Evolutionary conservation across 1,140 invertebrate species (phyloP), one percentile per base, ranked within the genome.

Genomic region (Macrotrachela quadricornifera): DNA sequence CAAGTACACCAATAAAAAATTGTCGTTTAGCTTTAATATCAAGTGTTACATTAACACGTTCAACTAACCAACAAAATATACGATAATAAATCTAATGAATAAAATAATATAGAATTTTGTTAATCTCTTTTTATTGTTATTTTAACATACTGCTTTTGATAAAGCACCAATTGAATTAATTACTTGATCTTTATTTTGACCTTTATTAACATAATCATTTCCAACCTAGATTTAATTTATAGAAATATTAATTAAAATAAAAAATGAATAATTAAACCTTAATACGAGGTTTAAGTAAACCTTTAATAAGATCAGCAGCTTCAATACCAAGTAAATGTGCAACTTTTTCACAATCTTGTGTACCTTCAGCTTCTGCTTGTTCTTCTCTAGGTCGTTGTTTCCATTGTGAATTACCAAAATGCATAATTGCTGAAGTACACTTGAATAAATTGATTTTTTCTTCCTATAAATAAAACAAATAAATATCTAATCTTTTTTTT

Each of bases 351-450:
- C 88, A 87, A 75, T 91, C 86, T 85, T 72, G 83, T 56, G 82
- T 88, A 63, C 88, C 90, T 71, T 97, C 91, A 64, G 88, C 80
- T 75, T 97, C 91, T 73, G 91, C 91, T 76, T 96, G 91, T 75
- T 97, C 91, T 75, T 95, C 91, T 68, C 91, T 85, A 79, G 90
- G 90, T 73, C 90, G 85, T 76, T 96, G 91, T 73, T 97, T 96
- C 83, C 96, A 97, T 75, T 95, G 95, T 84, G 96, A 85, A 64
- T 84, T 81, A 77, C 88, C 88, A 60, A 95, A 92, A 73, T 94
- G 88, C 83, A 96, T 90, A 68, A 95, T 88, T 69, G 85, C 75
- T 62, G 85, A 84, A 60, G 88, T 92, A 72, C 94, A 85, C 71
- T 82, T 88, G 79, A 94, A 96, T 64, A 96, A 83, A 67, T 92